Evolutionary conservation across 2,797 vertebrate species (phyloP), one percentile per base, ranked within the genome.

Genomic region (Brachymystax lenok): DNA sequence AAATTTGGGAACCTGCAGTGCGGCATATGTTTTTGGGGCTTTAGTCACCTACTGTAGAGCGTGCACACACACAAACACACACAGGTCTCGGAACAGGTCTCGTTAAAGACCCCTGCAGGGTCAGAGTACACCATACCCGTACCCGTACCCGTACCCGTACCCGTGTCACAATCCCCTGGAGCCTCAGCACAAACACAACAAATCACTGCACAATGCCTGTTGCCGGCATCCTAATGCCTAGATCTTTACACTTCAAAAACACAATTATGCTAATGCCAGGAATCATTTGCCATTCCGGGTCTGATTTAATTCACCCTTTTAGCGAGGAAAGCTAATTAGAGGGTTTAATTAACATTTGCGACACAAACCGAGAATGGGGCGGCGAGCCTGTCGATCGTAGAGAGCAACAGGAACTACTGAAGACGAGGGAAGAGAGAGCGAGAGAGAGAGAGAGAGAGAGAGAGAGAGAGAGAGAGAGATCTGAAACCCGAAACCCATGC

Each of bases 261-360:
- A 93, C 92, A 90, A 93, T 93, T 93, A 93, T 92, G 92, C 90
- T 90, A 93, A 93, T 93, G 89, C 87, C 80, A 80, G 85, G 90
- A 93, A 90, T 92, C 89, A 90, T 93, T 92, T 91, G 85, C 88
- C 90, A 92, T 93, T 92, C 91, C 84, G 89, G 79, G 86, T 91
- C 92, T 90, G 90, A 93, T 91, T 93, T 94, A 93, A 93, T 92
- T 92, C 84, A 73, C 90, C 92, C 92, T 93, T 94, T 93, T 92
- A 93, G 91, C 86, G 89, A 86, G 86, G 88, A 86, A 92, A 93
- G 89, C 91, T 93, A 93, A 94, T 93, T 93, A 94, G 91, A 89
- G 83, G 86, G 92, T 92, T 93, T 93, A 94, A 94, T 93, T 94
- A 94, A 94, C 92, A 93, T 93, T 92, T 92, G 92, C 88, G 86